Evolutionary conservation across 2,797 vertebrate species (phyloP).

Genomic region (Centroberyx gerrardi): DNA sequence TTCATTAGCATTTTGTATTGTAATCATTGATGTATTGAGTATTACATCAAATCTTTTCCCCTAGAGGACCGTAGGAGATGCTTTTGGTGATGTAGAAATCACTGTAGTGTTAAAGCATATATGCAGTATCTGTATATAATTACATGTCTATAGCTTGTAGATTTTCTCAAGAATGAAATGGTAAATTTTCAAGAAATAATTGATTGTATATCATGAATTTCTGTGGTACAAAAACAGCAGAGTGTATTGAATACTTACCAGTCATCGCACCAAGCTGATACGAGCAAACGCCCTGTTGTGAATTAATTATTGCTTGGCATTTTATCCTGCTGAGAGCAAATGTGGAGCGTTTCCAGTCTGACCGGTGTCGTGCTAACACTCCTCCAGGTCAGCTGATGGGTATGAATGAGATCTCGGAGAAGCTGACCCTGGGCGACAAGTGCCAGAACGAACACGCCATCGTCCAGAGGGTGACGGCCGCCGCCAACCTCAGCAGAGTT

Average conservation of each 20-base stretch:
- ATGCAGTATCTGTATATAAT: conserved; percentile 36
- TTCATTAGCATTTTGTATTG: conserved; percentile 12
- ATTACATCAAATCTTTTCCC: conserved; percentile 16
- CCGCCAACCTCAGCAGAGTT: conserved; percentile 94
- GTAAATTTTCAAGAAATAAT: neutral
- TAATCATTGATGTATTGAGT: conserved; percentile 20
- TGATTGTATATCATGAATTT: neutral
- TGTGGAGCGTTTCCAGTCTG: neutral
- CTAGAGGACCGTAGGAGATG: conserved; percentile 14
- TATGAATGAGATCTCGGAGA: conserved; percentile 98
- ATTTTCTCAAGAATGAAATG: conserved; percentile 1
- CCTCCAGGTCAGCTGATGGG: conserved; percentile 94
- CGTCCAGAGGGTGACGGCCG: conserved; percentile 90
- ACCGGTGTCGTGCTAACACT: conserved; percentile 20
- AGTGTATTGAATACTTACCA: neutral
- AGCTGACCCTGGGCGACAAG: conserved; percentile 85
- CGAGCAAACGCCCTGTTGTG: conserved; percentile 7
- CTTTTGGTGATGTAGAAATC: conserved; percentile 15
- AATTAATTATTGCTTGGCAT: conserved; percentile 22
- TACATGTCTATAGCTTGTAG: conserved; percentile 35
- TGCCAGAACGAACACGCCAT: conserved; percentile 90
- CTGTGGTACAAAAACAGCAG: neutral
- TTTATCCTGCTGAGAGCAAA: conserved; percentile 4
- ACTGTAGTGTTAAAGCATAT: conserved; percentile 4
- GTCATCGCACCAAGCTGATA: neutral